Evolutionary conservation across 1,140 invertebrate genomes (phyloP), one percentile per base, ranked within the genome.

Genomic region (Dinoponera quadriceps): DNA sequence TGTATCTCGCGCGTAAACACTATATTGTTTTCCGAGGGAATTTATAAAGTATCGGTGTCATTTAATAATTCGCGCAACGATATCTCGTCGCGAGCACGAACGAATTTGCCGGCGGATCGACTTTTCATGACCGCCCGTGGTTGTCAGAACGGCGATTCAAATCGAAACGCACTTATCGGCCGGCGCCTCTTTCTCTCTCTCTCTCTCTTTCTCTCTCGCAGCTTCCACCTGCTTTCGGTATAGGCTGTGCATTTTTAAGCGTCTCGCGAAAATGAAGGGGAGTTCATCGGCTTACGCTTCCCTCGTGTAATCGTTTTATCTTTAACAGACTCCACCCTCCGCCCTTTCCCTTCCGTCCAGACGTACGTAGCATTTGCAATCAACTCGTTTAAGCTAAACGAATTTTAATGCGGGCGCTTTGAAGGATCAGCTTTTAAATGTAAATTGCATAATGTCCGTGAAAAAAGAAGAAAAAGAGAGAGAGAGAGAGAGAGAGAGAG

Each of bases 401-500:
- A 86, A 81, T 74, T 84, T 87, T 87, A 82, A 87, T 55, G 71
- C 33, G n/a, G 44, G 25, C 55, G n/a, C 38, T 75, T 77, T 77
- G 73, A 60, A 75, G 48, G 27, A 54, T 68, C 68, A 33, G 55
- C 51, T 82, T 82, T 82, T 22, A 73, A 73, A 82, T 82, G 60
- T 59, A 82, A 73, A 57, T 60, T 59, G 54, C 22, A 14, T 60
- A 60, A 82, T 80, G 57, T 60, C 3, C 29, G 14, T 9, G 20
- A 13, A 63, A 59, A 54, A 63, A 25, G n/a, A 27, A 71, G 14
- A 60, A 4, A 63, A 14, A 33, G 13, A 18, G 48, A 18, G 3
- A 7, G 0, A 27, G 20, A 66, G 5, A 18, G 11, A 18, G 5
- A 1, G 11, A 20, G 18, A 33, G 33, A 33, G 33, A 33, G 25